A percentile compares a stretch with the other conserved stretches of the same genome.
phyloP scores from a whole-genome alignment of 2,888 invertebrate genomes.

The Rotaria sp. region DNA sequence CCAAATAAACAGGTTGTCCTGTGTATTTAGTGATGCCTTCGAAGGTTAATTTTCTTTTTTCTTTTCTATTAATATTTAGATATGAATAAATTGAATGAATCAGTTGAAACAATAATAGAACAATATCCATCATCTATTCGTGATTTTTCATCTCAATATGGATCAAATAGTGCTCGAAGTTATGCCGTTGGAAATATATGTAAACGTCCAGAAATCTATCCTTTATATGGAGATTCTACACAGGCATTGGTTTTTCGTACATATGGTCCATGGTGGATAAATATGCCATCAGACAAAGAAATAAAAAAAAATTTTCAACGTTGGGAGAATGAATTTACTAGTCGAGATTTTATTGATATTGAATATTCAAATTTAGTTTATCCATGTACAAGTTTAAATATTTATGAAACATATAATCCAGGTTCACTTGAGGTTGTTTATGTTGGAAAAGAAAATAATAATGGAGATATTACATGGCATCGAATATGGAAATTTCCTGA shows the following conservation, averaged over 20 bases:
- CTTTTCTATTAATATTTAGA: neutral
- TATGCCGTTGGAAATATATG: neutral
- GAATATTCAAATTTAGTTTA: neutral
- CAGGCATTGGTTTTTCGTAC: slow-evolving; percentile 4
- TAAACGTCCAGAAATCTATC: neutral
- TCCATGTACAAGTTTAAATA: neutral
- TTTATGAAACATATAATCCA: slow-evolving; percentile 22
- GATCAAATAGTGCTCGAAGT: neutral
- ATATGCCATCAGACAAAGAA: neutral
- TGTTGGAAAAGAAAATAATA: neutral
- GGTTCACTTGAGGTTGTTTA: neutral
- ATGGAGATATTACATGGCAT: neutral
- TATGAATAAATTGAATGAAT: neutral
- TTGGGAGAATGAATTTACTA: neutral
- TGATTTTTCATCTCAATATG: slow-evolving; percentile 25
- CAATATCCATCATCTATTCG: neutral
- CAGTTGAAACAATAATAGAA: neutral
- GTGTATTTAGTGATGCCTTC: neutral
- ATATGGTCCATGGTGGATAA: slow-evolving; percentile 30
- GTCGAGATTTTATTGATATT: slow-evolving; percentile 24
- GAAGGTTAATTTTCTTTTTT: neutral
- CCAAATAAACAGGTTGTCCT: neutral
- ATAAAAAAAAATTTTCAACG: neutral
- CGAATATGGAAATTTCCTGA: slow-evolving; percentile 12
- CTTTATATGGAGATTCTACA: neutral